A percentile compares a stretch with the other conserved stretches of the same genome.
These are phyloP conservation scores for Cromileptes altivelis DNA, from an alignment of 2,113 vertebrate species.

Conservation along the genomic window DNA sequence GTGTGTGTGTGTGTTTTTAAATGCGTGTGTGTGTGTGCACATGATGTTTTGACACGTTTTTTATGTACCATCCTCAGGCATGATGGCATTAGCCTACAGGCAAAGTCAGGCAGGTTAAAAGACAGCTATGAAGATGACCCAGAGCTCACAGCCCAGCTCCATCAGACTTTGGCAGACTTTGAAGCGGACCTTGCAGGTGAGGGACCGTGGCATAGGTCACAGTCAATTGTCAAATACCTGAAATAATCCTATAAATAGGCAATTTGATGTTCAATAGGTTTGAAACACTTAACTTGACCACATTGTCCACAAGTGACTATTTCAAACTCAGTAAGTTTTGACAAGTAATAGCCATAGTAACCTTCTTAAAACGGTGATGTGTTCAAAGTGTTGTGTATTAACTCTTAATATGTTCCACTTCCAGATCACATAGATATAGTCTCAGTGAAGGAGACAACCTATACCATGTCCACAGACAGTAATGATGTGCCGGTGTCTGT, in stretches of 20 bases:
- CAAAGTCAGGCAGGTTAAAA: conserved; percentile 52
- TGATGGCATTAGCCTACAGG: conserved; percentile 40
- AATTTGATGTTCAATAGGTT: background rate
- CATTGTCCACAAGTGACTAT: background rate
- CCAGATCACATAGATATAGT: conserved; percentile 41
- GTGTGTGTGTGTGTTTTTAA: background rate
- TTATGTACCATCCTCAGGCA: conserved; percentile 44
- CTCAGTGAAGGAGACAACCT: conserved; percentile 51
- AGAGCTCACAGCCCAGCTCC: conserved; percentile 76
- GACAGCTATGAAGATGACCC: conserved; percentile 75
- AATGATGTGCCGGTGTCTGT: conserved; percentile 62
- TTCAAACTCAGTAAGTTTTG: background rate
- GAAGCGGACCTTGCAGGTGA: conserved; percentile 87
- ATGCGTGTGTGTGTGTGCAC: conserved; percentile 17
- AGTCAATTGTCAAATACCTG: background rate
- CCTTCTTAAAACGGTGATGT: background rate
- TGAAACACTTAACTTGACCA: background rate
- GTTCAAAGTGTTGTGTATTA: background rate
- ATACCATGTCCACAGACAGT: conserved; percentile 62
- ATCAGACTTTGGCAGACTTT: conserved; percentile 84
- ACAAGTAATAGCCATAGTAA: background rate
- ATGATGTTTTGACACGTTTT: conserved; percentile 2
- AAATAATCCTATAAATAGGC: background rate
- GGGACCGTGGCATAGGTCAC: background rate
- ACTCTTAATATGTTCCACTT: background rate